Conservation (phyloP, 2,888 invertebrate species). For the Melanargia galathea region DNA sequence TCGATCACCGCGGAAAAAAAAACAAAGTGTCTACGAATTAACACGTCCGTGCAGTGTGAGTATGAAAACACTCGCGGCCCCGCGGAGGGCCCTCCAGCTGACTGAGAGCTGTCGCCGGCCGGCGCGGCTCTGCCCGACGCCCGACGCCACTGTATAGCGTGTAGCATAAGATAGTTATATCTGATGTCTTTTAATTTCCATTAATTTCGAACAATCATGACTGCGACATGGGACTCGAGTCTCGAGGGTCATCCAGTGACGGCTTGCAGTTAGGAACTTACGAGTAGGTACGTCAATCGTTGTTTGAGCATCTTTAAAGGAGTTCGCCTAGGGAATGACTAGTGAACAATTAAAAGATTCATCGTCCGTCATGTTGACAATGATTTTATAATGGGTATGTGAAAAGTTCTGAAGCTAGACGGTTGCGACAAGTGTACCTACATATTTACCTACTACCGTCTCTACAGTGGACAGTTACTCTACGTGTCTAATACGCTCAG, state of each 20-base stretch:
- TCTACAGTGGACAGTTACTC: conserved; percentile 61
- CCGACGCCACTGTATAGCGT: conserved; percentile 56
- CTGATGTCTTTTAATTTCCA: conserved; percentile 71
- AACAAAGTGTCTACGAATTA: conserved; percentile 80
- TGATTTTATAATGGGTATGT: conserved; percentile 23
- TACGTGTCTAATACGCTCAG: conserved; percentile 58
- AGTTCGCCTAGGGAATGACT: too few species aligned
- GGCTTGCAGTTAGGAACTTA: conserved; percentile 58
- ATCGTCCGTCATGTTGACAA: conserved; percentile 16
- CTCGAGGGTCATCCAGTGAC: conserved; percentile 58
- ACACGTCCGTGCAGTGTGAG: conserved; percentile 79
- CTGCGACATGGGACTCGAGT: conserved; percentile 40
- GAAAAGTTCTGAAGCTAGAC: conserved; percentile 36
- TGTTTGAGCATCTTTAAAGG: conserved; percentile 52
- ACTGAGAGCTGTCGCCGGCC: conserved; percentile 69
- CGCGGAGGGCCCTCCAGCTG: conserved; percentile 75
- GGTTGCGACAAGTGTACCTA: conserved; percentile 44
- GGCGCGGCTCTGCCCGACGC: conserved; percentile 27
- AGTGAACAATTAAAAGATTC: conserved; percentile 39
- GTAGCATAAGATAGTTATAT: conserved; percentile 72
- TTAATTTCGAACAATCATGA: conserved; percentile 66
- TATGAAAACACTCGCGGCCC: conserved; percentile 78
- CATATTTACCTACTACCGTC: conserved; percentile 32
- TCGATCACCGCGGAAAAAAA: conserved; percentile 77
- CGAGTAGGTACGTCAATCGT: conserved; percentile 48